These are phyloP conservation scores for Saccostrea cuccullata DNA, from an alignment of 1,140 invertebrate species.

Conservation along the genomic window DNA sequence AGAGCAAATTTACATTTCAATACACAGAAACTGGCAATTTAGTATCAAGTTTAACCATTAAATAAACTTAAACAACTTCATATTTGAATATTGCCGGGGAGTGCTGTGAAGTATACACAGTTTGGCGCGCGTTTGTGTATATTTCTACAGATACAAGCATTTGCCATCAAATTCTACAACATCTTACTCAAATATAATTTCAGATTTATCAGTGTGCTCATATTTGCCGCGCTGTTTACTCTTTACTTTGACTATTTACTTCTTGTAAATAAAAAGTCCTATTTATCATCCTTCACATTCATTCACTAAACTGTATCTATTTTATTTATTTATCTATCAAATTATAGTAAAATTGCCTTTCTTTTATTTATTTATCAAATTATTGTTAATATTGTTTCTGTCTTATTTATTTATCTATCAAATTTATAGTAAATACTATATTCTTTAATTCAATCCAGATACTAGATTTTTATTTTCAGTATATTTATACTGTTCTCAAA, in stretches of 20 bases:
- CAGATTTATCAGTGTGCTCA: conserved; percentile 24
- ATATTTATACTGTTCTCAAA: neutral
- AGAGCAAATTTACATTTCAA: conserved; percentile 32
- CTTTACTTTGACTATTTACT: conserved; percentile 25
- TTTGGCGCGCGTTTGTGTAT: conserved; percentile 28
- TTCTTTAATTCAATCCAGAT: no score
- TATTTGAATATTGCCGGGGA: neutral
- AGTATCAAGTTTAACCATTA: neutral
- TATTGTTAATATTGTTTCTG: neutral
- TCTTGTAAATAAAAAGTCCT: conserved; percentile 11
- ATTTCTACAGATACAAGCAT: conserved; percentile 20
- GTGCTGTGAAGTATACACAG: neutral
- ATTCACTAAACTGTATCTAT: neutral
- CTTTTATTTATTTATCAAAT: neutral
- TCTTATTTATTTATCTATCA: neutral
- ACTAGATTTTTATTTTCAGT: no score
- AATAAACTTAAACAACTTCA: neutral
- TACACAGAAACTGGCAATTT: conserved; percentile 16
- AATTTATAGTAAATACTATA: neutral
- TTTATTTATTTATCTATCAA: neutral
- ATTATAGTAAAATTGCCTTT: neutral
- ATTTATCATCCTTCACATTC: neutral
- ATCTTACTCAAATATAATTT: conserved; percentile 33
- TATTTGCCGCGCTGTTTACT: neutral
- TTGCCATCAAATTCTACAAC: conserved; percentile 22